Evolutionary conservation across 2,113 vertebrate species (phyloP).

Genomic region (Pangasianodon hypophthalmus): DNA sequence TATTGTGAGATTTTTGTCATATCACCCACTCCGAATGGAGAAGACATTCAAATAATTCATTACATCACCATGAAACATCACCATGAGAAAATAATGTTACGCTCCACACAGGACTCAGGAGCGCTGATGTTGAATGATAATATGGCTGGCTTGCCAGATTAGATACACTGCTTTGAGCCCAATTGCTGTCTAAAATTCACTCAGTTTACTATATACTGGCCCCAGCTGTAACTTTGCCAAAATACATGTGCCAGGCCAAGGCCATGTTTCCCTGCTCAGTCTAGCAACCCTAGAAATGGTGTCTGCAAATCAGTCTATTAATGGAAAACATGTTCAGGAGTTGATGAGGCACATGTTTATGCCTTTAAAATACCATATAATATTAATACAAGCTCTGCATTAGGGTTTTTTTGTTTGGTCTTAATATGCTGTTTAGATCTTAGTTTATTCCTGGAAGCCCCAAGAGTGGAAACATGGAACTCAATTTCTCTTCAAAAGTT

Average conservation of each 20-base stretch:
- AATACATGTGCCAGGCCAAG: neutral
- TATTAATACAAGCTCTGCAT: neutral
- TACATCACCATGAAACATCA: neutral
- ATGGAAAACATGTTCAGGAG: neutral
- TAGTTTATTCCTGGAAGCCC: neutral
- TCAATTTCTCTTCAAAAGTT: neutral
- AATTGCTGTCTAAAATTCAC: constrained; percentile 6
- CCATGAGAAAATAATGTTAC: neutral
- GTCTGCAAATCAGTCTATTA: neutral
- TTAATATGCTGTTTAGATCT: constrained; percentile 1
- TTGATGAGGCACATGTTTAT: neutral
- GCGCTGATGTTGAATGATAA: neutral
- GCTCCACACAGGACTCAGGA: neutral
- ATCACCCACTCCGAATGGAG: too few species aligned
- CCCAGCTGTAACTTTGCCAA: constrained; percentile 3
- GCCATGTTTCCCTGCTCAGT: neutral
- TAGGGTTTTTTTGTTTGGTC: neutral
- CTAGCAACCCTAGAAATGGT: neutral
- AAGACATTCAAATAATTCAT: neutral
- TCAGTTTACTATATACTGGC: neutral
- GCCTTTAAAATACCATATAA: neutral
- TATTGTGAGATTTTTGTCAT: neutral
- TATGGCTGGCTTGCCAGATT: constrained; percentile 20
- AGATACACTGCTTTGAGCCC: constrained; percentile 7
- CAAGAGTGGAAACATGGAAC: neutral